Conservation (phyloP, 2,888 invertebrate genomes). For the Brenthis ino region DNA sequence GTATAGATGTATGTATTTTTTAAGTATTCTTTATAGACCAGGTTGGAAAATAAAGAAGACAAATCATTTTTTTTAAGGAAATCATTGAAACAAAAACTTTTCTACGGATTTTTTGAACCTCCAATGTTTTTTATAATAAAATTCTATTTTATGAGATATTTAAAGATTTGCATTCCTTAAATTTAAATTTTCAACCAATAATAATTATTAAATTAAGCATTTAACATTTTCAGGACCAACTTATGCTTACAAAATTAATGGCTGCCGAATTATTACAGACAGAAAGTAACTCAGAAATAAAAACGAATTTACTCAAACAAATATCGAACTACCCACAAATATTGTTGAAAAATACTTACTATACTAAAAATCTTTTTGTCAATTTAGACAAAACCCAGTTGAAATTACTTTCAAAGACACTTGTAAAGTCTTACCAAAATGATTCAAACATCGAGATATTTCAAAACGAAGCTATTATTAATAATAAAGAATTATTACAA, state of each 20-base stretch:
- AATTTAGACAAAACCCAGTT: conserved; percentile 59
- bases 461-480: conserved; percentile 50
- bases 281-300: conserved; percentile 46
- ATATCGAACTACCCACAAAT: conserved; percentile 49
- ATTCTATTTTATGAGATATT: no score
- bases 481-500: conserved; percentile 60
- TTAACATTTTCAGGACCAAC: conserved; percentile 60
- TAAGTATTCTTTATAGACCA: no score
- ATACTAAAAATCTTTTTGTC: conserved; percentile 55
- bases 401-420: conserved; percentile 59
- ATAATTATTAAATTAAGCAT: neutral
- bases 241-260: conserved; percentile 63
- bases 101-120: no score
- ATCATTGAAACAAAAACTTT: no score
- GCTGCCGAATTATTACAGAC: conserved; percentile 52
- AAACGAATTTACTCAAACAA: conserved; percentile 62
- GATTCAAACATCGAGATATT: conserved; percentile 50
- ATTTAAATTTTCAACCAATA: neutral
- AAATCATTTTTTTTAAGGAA: no score
- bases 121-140: no score
- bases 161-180: no score
- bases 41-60: no score
- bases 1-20: no score
- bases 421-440: conserved; percentile 55
- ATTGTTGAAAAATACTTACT: conserved; percentile 50